These are phyloP conservation scores for Pycnonotus jocosus DNA, from an alignment of 2,113 vertebrate species.

Conservation along the genomic window DNA sequence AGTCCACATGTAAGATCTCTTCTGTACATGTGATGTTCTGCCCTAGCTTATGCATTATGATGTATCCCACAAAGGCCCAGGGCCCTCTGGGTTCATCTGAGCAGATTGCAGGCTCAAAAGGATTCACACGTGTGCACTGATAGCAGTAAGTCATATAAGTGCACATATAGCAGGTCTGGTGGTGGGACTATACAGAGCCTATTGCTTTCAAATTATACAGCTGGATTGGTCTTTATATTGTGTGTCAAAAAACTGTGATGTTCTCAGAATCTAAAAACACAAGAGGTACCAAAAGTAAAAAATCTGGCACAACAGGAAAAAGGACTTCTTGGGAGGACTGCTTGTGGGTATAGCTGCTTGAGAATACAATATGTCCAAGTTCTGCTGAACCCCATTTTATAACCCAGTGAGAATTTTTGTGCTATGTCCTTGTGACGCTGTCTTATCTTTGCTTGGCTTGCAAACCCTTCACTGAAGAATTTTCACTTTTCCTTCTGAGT, in stretches of 20 bases:
- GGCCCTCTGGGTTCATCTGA: background rate
- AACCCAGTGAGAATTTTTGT: background rate
- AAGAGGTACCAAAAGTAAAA: background rate
- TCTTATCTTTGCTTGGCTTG: background rate
- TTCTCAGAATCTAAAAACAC: background rate
- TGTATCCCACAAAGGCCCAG: background rate
- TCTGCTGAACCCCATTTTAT: background rate
- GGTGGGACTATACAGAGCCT: background rate
- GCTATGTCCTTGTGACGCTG: background rate
- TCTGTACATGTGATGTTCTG: background rate
- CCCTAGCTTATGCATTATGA: rapidly evolving
- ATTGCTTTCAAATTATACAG: background rate
- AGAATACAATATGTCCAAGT: background rate
- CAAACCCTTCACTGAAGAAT: background rate
- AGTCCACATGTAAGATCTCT: background rate
- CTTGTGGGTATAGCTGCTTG: background rate
- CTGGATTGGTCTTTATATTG: background rate
- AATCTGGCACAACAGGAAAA: background rate
- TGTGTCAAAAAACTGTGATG: background rate
- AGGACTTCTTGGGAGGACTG: background rate
- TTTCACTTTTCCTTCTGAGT: background rate
- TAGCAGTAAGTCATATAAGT: no score
- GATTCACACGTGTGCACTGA: background rate
- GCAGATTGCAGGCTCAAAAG: background rate
- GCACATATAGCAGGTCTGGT: background rate